Conservation (phyloP, 2,888 invertebrate genomes). For the Macrosoma leucophasiata region DNA sequence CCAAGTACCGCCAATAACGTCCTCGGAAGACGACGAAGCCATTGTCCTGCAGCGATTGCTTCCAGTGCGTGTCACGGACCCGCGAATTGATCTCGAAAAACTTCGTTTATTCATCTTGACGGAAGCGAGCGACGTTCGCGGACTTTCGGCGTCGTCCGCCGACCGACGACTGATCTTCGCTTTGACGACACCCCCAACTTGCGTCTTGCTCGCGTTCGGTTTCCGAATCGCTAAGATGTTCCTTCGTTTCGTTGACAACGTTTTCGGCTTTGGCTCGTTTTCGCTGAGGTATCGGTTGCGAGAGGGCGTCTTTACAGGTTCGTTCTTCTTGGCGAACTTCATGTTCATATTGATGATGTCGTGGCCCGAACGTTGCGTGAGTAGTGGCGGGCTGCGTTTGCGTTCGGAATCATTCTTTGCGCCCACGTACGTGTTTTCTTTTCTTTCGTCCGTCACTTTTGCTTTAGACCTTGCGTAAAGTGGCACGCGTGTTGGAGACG, state of each 20-base stretch:
- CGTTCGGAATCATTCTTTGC: conserved; percentile 51
- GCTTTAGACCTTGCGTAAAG: conserved; percentile 56
- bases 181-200: conserved; percentile 43
- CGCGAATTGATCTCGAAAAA: conserved; percentile 41
- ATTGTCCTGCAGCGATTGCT: conserved; percentile 38
- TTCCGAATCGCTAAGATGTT: conserved; percentile 61
- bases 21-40: conserved; percentile 55
- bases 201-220: conserved; percentile 57
- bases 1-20: conserved; percentile 39
- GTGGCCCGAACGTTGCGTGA: conserved; percentile 47
- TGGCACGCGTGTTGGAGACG: conserved; percentile 51
- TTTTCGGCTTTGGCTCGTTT: conserved; percentile 57
- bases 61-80: conserved; percentile 21
- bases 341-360: conserved; percentile 46
- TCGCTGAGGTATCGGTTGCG: conserved; percentile 50
- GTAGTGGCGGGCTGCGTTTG: conserved; percentile 32
- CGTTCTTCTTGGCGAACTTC: conserved; percentile 49
- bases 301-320: conserved; percentile 47
- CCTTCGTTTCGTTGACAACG: conserved; percentile 50
- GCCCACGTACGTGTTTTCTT: conserved; percentile 63
- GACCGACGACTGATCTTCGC: conserved; percentile 47
- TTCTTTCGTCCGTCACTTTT: conserved; percentile 61
- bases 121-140: conserved; percentile 38
- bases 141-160: conserved; percentile 49
- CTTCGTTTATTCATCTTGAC: conserved; percentile 50